These are phyloP conservation scores for Galerucella pusilla DNA, from an alignment of 2,888 invertebrate species.

Conservation along the genomic window DNA sequence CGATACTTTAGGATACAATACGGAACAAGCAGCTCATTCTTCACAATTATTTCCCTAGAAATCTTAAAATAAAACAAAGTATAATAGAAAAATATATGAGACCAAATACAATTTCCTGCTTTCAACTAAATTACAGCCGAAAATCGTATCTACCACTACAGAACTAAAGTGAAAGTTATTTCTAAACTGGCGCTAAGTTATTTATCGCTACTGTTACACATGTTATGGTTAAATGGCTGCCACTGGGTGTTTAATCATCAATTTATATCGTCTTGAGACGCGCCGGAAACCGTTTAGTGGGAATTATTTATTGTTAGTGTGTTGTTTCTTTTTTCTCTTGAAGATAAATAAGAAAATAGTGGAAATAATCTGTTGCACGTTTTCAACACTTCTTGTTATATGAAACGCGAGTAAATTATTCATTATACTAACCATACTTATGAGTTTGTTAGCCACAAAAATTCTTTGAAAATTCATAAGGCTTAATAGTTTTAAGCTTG, in stretches of 20 bases:
- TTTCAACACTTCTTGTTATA: conserved; percentile 28
- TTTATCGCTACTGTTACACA: conserved; percentile 49
- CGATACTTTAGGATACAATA: too few relatives aligned
- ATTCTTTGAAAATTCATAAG: too few relatives aligned
- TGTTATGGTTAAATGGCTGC: conserved; percentile 45
- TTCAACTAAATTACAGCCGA: conserved; percentile 26
- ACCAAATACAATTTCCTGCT: conserved; percentile 14
- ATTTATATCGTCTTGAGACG: conserved; percentile 36
- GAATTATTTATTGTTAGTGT: conserved; percentile 37
- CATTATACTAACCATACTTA: background rate
- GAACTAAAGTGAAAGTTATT: conserved; percentile 47
- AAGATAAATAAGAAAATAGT: conserved; percentile 22
- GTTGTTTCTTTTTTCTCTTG: conserved; percentile 12
- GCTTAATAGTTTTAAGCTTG: too few relatives aligned
- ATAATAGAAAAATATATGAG: background rate
- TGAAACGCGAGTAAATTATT: conserved; percentile 8
- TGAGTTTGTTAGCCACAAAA: too few relatives aligned
- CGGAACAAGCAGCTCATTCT: too few relatives aligned
- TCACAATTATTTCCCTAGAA: background rate
- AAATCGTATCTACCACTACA: conserved; percentile 42
- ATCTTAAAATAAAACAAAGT: conserved; percentile 10
- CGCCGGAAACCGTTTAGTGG: conserved; percentile 37
- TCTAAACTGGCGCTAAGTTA: conserved; percentile 51
- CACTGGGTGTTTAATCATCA: conserved; percentile 41
- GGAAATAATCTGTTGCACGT: conserved; percentile 20